A percentile compares a stretch with the other conserved stretches of the same genome.
phyloP scores from a whole-genome alignment of 2,888 invertebrate genomes.

The Lepidochrysops patricia region DNA sequence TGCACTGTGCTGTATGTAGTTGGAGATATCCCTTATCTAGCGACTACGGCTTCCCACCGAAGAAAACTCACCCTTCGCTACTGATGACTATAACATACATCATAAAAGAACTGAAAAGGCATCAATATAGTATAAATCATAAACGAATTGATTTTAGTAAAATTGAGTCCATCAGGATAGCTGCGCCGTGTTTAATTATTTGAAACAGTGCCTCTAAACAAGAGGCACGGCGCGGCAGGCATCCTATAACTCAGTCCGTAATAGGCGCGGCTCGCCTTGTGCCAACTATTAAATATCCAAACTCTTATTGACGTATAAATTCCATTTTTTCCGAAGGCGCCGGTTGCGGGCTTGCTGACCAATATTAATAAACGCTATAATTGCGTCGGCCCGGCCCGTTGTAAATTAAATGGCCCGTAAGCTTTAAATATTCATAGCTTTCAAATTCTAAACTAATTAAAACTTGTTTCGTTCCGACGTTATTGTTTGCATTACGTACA shows the following conservation, averaged over 20 bases:
- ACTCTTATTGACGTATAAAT: slow-evolving; percentile 69
- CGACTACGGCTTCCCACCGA: too few species aligned
- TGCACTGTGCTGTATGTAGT: too few species aligned
- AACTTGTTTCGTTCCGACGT: slow-evolving; percentile 52
- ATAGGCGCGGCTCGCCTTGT: slow-evolving; percentile 66
- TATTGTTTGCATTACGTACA: slow-evolving; percentile 28
- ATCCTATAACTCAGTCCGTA: slow-evolving; percentile 62
- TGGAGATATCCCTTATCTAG: too few species aligned
- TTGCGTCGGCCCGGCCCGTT: slow-evolving; percentile 50
- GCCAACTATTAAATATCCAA: slow-evolving; percentile 68
- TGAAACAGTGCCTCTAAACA: neutral
- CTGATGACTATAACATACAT: too few species aligned
- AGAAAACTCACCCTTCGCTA: too few species aligned
- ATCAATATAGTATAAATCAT: neutral
- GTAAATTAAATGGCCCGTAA: slow-evolving; percentile 66
- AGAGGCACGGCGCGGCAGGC: slow-evolving; percentile 14
- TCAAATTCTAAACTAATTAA: slow-evolving; percentile 70
- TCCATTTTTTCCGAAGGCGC: slow-evolving; percentile 63
- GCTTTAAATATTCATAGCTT: slow-evolving; percentile 70
- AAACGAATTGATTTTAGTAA: neutral
- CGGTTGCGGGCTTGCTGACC: slow-evolving; percentile 61
- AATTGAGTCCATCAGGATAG: neutral
- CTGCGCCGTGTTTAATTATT: neutral
- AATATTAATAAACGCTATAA: slow-evolving; percentile 65
- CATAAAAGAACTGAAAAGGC: too few species aligned